phyloP scores from a whole-genome alignment of 1,140 invertebrate genomes.

The Melanaphis sacchari region DNA sequence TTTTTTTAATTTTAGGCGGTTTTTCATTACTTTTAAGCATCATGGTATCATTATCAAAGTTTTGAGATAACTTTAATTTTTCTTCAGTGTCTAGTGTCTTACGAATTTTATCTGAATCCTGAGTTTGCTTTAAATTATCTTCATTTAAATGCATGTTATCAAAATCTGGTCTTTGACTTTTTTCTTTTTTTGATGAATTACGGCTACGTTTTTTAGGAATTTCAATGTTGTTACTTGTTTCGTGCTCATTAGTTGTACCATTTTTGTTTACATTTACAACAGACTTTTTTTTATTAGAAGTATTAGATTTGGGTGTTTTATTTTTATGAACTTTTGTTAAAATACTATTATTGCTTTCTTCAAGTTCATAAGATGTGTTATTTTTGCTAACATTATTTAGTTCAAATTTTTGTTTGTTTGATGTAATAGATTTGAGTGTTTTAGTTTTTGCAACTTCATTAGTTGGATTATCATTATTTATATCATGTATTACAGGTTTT shows the following conservation, averaged over 20 bases:
- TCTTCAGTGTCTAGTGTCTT: not conserved
- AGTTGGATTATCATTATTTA: not conserved
- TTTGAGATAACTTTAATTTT: not conserved
- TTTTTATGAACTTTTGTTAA: not conserved
- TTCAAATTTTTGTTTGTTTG: not conserved
- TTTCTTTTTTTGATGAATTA: not conserved
- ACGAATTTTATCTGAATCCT: not conserved
- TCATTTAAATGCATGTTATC: no score
- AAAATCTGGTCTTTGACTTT: not conserved
- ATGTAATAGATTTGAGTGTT: not conserved
- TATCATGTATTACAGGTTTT: not conserved
- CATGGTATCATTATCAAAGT: not conserved
- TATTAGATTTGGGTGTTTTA: not conserved
- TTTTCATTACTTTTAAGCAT: not conserved
- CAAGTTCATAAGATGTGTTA: not conserved
- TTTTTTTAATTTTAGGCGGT: constrained; percentile 23
- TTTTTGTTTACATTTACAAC: not conserved
- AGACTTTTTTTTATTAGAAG: not conserved
- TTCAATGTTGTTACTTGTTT: not conserved
- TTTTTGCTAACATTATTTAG: not conserved
- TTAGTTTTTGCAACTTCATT: not conserved
- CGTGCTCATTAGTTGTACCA: not conserved
- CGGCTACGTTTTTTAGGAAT: not conserved
- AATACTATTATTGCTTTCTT: not conserved
- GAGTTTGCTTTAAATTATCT: not conserved